Conservation (phyloP, 1,140 invertebrate genomes). For the Calliphora vicina region DNA sequence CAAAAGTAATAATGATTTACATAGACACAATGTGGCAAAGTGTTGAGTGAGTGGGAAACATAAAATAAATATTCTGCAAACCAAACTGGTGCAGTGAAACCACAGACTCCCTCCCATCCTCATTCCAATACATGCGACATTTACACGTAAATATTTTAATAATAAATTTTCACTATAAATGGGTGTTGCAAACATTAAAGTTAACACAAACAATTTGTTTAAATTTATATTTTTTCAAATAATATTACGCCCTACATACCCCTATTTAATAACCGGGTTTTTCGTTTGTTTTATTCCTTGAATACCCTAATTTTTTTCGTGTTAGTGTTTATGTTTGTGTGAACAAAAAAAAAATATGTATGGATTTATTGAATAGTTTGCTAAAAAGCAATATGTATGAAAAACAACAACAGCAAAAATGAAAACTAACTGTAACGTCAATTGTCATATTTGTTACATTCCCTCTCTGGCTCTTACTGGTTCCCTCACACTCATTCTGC, state of each 20-base stretch:
- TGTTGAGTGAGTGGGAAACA: background rate
- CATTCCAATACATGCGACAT: background rate
- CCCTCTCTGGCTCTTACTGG: background rate
- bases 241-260: too few species aligned
- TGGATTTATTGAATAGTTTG: background rate
- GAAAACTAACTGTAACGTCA: background rate
- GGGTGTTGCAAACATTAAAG: too few species aligned
- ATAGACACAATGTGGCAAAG: background rate
- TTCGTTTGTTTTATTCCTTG: too few species aligned
- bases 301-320: too few species aligned
- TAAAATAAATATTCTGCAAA: background rate
- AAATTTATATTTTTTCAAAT: too few species aligned
- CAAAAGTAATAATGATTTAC: background rate
- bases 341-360: too few species aligned
- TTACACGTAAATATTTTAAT: background rate
- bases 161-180: too few species aligned
- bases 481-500: background rate
- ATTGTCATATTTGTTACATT: constrained; percentile 5
- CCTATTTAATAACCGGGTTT: too few species aligned
- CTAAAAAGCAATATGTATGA: background rate
- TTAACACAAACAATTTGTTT: too few species aligned
- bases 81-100: too few species aligned
- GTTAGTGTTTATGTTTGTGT: background rate
- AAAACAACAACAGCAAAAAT: too few species aligned
- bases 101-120: background rate